These are phyloP conservation scores for Dugesia japonica DNA, from an alignment of 2,888 invertebrate species.

Conservation along the genomic window DNA sequence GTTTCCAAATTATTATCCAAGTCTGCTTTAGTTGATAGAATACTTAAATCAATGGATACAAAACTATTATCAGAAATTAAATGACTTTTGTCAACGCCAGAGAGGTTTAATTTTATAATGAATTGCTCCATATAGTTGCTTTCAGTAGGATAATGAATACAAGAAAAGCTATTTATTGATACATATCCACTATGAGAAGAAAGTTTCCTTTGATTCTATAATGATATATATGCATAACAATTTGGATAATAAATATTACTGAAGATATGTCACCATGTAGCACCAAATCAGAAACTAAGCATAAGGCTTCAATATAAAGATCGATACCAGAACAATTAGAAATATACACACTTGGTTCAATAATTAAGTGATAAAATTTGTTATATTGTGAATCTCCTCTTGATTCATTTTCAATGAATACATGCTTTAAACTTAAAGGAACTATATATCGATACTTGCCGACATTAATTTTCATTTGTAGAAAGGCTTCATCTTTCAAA, in stretches of 20 bases:
- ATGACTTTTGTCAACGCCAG: neutral
- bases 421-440: neutral
- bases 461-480: neutral
- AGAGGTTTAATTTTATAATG: neutral
- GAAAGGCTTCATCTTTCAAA: neutral
- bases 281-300: too few species aligned
- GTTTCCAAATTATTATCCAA: neutral
- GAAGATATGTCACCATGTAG: too few species aligned
- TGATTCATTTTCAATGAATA: neutral
- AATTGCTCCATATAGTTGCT: neutral
- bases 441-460: neutral
- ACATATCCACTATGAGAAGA: neutral
- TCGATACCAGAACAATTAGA: too few species aligned
- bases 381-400: neutral
- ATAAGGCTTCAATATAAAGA: too few species aligned
- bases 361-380: neutral
- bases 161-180: neutral
- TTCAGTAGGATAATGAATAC: neutral
- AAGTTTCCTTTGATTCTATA: neutral
- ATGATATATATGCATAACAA: neutral
- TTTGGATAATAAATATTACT: neutral
- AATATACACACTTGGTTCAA: neutral
- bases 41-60: neutral
- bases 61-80: neutral
- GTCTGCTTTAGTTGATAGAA: neutral